Base-by-base conservation (phyloP, 2,113 vertebrate genomes). In the Steatornis caripensis region DNA sequence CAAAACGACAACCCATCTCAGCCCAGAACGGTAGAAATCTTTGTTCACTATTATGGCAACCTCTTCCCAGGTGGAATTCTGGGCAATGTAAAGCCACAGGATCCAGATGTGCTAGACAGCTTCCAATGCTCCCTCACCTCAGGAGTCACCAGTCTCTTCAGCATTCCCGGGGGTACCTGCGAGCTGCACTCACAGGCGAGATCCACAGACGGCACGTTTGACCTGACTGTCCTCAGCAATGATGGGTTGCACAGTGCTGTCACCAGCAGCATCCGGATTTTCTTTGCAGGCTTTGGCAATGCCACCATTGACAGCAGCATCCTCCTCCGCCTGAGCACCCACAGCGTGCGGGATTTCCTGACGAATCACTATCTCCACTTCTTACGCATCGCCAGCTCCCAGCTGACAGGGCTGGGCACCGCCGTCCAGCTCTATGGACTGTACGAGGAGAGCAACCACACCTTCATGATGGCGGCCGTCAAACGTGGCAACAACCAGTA, bases 1-100 rank as follows among this genome's bases (percentile, higher is more conserved):
- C 98, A 99, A 95, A 99, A 99, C 0, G 99, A 99, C 98, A 99
- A 99, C 89, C 99, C 99, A 0, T 99, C 99, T 5, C 98, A 99
- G 93, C 97, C 99, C 21, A 98, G 99, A 84, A 98, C 99, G 0
- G 98, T 99, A 83, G 99, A 99, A 94, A 98, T 99, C 95, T 99
- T 98, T 85, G 99, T 99, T 86, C 98, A 99, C 93, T 99, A 99
- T 90, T 99, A 99, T 29, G 99, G 99, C 66, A 99, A 98, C 93
- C 97, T 99, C 95, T 99, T 99, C 96, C 98, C 99, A 12, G 99
- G 99, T 64, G 99, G 99, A 70, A 98, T 98, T 61, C 95, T 99
- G 87, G 99, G 99, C 80, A 98, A 98, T 0, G 99, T 99, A 62
- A 99, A 98, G 94, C 99, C 99, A 0, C 99, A 99, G 94, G 99